Evolutionary conservation across 2,113 vertebrate species (phyloP), one percentile per base, ranked within the genome.

Genomic region (Leucosticte australis): DNA sequence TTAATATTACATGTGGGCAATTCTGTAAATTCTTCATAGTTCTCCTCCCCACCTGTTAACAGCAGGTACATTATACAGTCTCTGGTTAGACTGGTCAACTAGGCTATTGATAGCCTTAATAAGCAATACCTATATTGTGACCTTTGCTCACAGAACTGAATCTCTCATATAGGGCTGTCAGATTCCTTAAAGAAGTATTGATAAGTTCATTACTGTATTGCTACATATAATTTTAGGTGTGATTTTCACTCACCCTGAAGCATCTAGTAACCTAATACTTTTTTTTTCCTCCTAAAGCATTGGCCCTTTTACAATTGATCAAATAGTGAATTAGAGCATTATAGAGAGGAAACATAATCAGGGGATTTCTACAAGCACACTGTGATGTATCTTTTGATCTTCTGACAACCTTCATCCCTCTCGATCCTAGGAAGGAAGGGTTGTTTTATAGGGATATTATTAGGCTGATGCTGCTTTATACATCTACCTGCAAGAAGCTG

Each of bases 351-450:
- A 96, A 96, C 67, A 89, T 92, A 97, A 98, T 97, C 96, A 95
- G 88, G 96, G 96, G 95, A 96, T 96, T 96, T 94, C 93, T 97
- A 97, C 97, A 97, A 97, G 97, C 92, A 94, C 83, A 89, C 96
- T 97, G 95, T 97, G 98, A 98, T 97, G 97, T 95, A 95, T 95
- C 95, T 96, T 97, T 98, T 98, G 96, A 97, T 98, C 97, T 98
- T 97, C 97, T 97, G 97, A 98, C 97, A 97, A 93, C 97, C 96
- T 97, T 97, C 97, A 96, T 98, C 97, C 97, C 94, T 93, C 94
- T 97, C 96, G 79, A 97, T 97, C 96, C 97, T 83, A 15, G 35
- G 53, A 93, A 96, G 92, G 94, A 97, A 95, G 62, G 8, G n/a
- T 91, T 96, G 88, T 83, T 98, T 98, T 96, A 97, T 92, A 95